These are phyloP conservation scores for Axinella damicornis DNA, from an alignment of 37 sponge, comb jelly and placozoan genomes.

Conservation along the genomic window DNA sequence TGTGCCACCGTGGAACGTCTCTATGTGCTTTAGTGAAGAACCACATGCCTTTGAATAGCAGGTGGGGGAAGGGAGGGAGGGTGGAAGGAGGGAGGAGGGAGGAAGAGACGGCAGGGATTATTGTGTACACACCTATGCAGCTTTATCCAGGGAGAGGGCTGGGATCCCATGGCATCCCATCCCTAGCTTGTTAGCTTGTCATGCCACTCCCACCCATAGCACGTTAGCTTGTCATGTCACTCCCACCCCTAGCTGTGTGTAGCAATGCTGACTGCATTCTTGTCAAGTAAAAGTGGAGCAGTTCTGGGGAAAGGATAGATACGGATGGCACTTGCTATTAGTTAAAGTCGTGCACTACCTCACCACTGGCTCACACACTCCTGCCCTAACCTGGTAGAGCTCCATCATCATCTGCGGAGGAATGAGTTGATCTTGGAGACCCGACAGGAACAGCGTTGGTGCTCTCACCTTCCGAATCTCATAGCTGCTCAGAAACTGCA, in stretches of 20 bases:
- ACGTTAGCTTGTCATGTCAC: too few relatives aligned
- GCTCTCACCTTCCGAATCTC: conserved; percentile 78
- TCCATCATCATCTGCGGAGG: conserved; percentile 97
- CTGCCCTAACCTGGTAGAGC: conserved; percentile 96
- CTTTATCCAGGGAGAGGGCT: too few relatives aligned
- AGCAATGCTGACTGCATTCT: too few relatives aligned
- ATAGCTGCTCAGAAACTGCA: conserved; percentile 76
- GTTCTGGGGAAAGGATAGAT: too few relatives aligned
- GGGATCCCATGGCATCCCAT: too few relatives aligned
- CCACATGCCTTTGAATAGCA: conserved; percentile 74
- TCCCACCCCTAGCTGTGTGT: too few relatives aligned
- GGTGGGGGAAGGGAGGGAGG: conserved; percentile 12
- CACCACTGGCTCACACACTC: neutral
- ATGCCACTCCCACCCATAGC: too few relatives aligned
- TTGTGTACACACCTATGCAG: conserved; percentile 1
- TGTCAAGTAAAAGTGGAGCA: too few relatives aligned
- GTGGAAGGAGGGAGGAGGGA: conserved; percentile 2
- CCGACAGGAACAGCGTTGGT: conserved; percentile 94
- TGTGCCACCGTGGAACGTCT: conserved; percentile 94
- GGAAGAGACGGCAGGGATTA: neutral
- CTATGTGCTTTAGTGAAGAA: conserved; percentile 83
- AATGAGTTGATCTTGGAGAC: conserved; percentile 89
- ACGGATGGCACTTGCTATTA: too few relatives aligned
- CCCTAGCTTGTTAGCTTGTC: too few relatives aligned
- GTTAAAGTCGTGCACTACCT: neutral